Base-by-base conservation (phyloP, 1,140 invertebrate genomes). In the Thrips palmi region DNA sequence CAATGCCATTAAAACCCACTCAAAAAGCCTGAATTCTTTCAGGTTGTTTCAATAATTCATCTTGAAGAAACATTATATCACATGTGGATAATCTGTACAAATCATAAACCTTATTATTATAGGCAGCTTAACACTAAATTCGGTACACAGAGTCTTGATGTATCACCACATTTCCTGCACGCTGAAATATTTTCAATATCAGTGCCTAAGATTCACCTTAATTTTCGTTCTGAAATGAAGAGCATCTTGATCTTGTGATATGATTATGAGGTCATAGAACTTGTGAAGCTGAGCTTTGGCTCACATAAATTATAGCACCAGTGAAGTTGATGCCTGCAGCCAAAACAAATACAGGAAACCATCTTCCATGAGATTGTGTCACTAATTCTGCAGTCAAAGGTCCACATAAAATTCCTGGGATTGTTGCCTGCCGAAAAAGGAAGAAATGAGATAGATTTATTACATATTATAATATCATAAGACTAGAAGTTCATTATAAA, bases 361-460 rank as follows among this genome's bases (percentile, higher is more conserved):
- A 83, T 37, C 76, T 62, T 18, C 77, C 76, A 46, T 71, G 63
- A 2, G 73, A 77, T 25, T 72, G 63, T 1, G 68, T 73, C 0
- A 83, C 78, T 35, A 83, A 55, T 53, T 78, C 74, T 4, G 78
- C 78, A 11, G 78, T 82, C 21, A 83, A 45, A 27, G 78, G 78
- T n/a, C 78, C 78, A 52, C 75, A 79, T 19, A 78, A 54, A 38
- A 83, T 78, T 18, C 78, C 78, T 14, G 78, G 78, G 49, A 82
- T 76, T 1, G 77, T 81, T 19, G 77, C 77, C 69, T 74, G 47
- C n/a, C n/a, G 24, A 54, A 57, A 39, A 32, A 45, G 37, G 21
- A 25, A 42, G 11, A 19, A 42, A 30, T 29, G 35, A 25, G 18
- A 23, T 25, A 14, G 23, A 18, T n/a, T n/a, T n/a, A n/a, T n/a